Evolutionary conservation across 2,888 invertebrate genomes (phyloP), one percentile per base, ranked within the genome.

Genomic region (Augochlorella aurata): DNA sequence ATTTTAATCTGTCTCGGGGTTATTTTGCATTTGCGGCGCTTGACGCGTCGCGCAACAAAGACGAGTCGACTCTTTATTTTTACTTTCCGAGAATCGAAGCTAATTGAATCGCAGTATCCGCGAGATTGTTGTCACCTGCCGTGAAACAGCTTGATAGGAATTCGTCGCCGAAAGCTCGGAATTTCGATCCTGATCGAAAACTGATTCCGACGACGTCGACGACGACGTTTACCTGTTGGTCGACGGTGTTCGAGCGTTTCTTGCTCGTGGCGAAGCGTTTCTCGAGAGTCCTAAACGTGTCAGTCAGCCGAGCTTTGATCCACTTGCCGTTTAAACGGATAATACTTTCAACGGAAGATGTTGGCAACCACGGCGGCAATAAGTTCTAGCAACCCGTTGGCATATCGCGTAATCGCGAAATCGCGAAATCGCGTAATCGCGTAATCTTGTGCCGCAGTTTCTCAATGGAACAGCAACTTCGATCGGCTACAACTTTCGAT

Each of bases 281-380:
- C 66, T 66, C 7, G 67, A 74, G 73, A 68, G 70, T 74, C 49
- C 14, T 16, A 44, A 61, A 63, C 63, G 58, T 54, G 67, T 63
- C 45, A 77, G 71, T 50, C 38, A 50, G 63, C 69, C n/a, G 66
- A 74, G 77, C 80, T 79, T 69, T 77, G 68, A 74, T 73, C 73
- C 73, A 74, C 69, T 72, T 70, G 75, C 18, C 63, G 54, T 58
- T 47, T 80, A 65, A 71, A 79, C 66, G 69, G 79, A 83, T 79
- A 84, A 82, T 76, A 47, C 72, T 74, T 72, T 58, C 21, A 69
- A 81, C 75, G 66, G 74, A 81, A 78, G 78, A 74, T 38, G 52
- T 68, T n/a, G n/a, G n/a, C n/a, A n/a, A 77, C 45, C 10, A 18
- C 73, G 45, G 16, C 49, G 14, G 12, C 45, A 58, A 61, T 24